Evolutionary conservation across 2,888 invertebrate species (phyloP).

Genomic region (Himalopsyche anomala): DNA sequence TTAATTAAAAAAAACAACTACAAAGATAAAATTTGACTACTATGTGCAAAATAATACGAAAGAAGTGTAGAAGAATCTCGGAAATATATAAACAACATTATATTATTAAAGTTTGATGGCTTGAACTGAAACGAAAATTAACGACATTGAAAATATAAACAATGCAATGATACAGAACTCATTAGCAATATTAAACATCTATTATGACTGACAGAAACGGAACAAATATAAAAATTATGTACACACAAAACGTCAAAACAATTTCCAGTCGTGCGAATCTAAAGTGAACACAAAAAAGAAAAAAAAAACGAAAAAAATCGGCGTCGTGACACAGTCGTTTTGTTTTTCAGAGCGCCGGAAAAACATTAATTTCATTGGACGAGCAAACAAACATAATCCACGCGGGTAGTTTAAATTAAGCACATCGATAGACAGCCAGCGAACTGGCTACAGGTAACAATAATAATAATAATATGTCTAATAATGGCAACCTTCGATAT

Average conservation of each 20-base stretch:
- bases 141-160: slow-evolving; percentile 7
- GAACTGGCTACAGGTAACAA: slow-evolving; percentile 40
- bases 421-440: slow-evolving; percentile 38
- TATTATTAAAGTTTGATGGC: too few relatives aligned
- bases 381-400: slow-evolving; percentile 28
- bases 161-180: slow-evolving; percentile 1
- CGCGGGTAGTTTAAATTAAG: slow-evolving; percentile 43
- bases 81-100: too few relatives aligned
- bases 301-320: slow-evolving; percentile 8
- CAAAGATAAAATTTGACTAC: too few relatives aligned
- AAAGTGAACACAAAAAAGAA: neutral
- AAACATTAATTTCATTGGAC: slow-evolving; percentile 41
- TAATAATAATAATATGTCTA: slow-evolving; percentile 47
- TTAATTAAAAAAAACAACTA: too few relatives aligned
- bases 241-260: slow-evolving; percentile 37
- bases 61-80: too few relatives aligned
- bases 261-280: slow-evolving; percentile 34
- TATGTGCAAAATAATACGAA: too few relatives aligned
- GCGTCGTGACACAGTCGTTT: slow-evolving; percentile 35
- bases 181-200: neutral
- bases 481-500: slow-evolving; percentile 47
- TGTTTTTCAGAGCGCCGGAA: slow-evolving; percentile 37
- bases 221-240: slow-evolving; percentile 1
- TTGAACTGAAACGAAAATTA: neutral
- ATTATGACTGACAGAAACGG: neutral